A percentile compares a stretch with the other conserved stretches of the same genome.
Conservation (phyloP, 2,888 invertebrate genomes). For the Argynnis bischoffii region DNA sequence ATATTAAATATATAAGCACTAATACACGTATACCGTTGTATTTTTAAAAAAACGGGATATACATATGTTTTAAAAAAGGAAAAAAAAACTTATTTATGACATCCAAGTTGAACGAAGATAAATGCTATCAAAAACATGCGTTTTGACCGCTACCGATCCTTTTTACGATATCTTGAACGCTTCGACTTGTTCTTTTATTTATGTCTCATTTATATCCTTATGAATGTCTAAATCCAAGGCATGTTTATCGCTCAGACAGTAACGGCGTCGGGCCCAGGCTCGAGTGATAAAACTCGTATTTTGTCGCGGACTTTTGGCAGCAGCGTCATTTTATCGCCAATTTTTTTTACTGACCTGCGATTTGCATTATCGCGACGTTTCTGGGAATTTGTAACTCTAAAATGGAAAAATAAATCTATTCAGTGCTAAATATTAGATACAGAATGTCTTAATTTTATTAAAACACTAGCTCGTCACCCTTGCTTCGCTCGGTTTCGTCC, state of each 20-base stretch:
- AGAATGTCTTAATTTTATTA: constrained; percentile 30
- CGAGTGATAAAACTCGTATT: constrained; percentile 55
- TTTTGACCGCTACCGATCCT: constrained; percentile 56
- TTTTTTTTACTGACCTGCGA: constrained; percentile 34
- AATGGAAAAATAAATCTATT: constrained; percentile 34
- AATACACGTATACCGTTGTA: no score
- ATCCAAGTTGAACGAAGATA: constrained; percentile 38
- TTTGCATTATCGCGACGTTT: constrained; percentile 37
- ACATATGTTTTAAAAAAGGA: constrained; percentile 4
- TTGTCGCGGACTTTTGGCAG: constrained; percentile 50
- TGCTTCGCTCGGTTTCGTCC: no score
- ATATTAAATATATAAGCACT: background rate
- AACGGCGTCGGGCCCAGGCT: constrained; percentile 54
- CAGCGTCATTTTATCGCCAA: constrained; percentile 49
- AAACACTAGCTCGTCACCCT: no score
- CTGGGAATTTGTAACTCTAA: constrained; percentile 32
- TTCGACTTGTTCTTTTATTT: constrained; percentile 43
- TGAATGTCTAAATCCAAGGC: constrained; percentile 62
- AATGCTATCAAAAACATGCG: constrained; percentile 51
- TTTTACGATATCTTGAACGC: constrained; percentile 53
- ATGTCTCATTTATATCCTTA: constrained; percentile 45
- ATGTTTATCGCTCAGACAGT: constrained; percentile 57
- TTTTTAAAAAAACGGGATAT: background rate
- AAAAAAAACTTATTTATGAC: background rate
- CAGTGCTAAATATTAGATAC: constrained; percentile 35